Conservation (phyloP, 2,888 invertebrate genomes). For the Alloscopus bannaensis region DNA sequence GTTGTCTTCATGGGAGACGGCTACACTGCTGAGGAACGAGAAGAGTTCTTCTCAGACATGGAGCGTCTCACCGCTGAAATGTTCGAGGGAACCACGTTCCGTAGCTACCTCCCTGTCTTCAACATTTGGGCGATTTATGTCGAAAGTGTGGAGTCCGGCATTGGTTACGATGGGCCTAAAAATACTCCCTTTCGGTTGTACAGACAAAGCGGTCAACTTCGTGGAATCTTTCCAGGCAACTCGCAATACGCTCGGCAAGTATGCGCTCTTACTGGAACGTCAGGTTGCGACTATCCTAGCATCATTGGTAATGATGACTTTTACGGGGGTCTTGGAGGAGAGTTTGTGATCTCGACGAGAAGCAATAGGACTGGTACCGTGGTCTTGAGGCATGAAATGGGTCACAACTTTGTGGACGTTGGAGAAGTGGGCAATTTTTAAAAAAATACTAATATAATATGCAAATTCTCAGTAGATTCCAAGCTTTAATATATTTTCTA, state of each 20-base stretch:
- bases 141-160: conserved; percentile 68
- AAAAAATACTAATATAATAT: conserved; percentile 1
- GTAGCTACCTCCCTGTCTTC: conserved; percentile 68
- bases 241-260: conserved; percentile 63
- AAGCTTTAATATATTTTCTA: conserved; percentile 27
- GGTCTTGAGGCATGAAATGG: conserved; percentile 60
- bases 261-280: conserved; percentile 63
- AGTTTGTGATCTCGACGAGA: conserved; percentile 71
- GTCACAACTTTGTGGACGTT: conserved; percentile 58
- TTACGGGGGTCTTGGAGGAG: conserved; percentile 72
- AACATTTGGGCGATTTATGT: conserved; percentile 71
- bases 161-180: conserved; percentile 68
- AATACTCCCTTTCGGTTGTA: conserved; percentile 67
- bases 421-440: conserved; percentile 49
- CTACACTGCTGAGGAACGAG: conserved; percentile 55
- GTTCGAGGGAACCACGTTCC: conserved; percentile 69
- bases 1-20: conserved; percentile 73
- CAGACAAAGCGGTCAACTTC: conserved; percentile 64
- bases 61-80: conserved; percentile 65
- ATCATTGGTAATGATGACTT: conserved; percentile 71
- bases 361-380: conserved; percentile 69
- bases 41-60: conserved; percentile 66
- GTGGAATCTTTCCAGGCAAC: conserved; percentile 70
- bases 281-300: conserved; percentile 71
- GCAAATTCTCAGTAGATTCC: not conserved